Base-by-base conservation (phyloP, 2,797 vertebrate species). In the Manis pentadactyla region DNA sequence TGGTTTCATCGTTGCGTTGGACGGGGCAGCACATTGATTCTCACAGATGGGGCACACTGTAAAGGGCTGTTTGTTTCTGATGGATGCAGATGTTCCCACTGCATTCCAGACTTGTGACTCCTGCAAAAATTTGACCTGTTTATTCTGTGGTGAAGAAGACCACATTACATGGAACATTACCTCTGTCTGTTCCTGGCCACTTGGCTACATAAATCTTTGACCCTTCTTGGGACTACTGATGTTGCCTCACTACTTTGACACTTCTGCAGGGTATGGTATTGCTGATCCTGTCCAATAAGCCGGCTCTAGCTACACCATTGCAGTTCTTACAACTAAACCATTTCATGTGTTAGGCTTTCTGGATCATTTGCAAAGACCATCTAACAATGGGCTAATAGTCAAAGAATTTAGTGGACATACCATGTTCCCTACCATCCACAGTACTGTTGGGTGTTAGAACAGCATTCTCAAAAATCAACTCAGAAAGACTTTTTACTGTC, bases 351-450 rank as follows among this genome's bases (percentile, higher is more conserved):
- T 74, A 85, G 18, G 57, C 42, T 81, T 89, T 94, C 78, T 94
- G 88, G 73, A 69, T 97, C 73, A 92, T 92, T 95, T 85, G 27
- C 59, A 55, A 74, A 75, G 79, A 92, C 31, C 57, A 49, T 53
- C 55, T 46, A 75, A 39, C 29, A 29, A 9, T 42, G 37, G 83
- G 34, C 69, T 91, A 42, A 49, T 13, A 77, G 87, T 77, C 68
- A 87, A 31, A 84, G 4, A 87, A 51, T 78, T 66, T 78, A 78
- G 61, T 51, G 23, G 63, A 39, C 8, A 51, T 57, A 69, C 51
- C 81, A 1, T 29, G 39, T 51, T 53, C 87, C 34, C 74, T 77
- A 37, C 42, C 42, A 39, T 83, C 55, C 7, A 0, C 19, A 78
- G 49, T 61, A 77, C 13, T 82, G 19, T 17, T 53, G 57, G 82